Evolutionary conservation across 2,888 invertebrate genomes (phyloP).

Genomic region (Blastobasis adustella): DNA sequence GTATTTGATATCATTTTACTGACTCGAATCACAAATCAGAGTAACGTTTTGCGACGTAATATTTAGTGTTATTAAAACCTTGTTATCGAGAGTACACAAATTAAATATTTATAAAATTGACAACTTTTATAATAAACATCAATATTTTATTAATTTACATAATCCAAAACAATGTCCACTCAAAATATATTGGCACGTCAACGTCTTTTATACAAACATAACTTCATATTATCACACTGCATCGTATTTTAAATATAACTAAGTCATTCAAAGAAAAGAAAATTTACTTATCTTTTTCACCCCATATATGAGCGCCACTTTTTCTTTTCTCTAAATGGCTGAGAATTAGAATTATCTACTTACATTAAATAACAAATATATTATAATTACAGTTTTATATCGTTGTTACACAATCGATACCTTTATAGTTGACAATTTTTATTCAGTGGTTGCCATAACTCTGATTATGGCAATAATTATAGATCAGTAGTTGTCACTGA

Average conservation of each 20-base stretch:
- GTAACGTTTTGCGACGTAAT: background rate
- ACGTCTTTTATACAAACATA: conserved; percentile 34
- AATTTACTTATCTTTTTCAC: background rate
- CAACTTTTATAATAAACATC: conserved; percentile 32
- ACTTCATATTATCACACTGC: conserved; percentile 25
- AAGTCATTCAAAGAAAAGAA: conserved; percentile 3
- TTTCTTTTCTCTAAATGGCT: background rate
- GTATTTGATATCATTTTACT: background rate
- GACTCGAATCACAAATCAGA: no score
- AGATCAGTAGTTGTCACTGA: background rate
- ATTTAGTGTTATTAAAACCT: background rate
- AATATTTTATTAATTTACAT: conserved; percentile 6
- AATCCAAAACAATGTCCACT: conserved; percentile 18
- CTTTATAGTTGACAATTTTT: background rate
- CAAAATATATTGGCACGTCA: conserved; percentile 44
- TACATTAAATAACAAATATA: background rate
- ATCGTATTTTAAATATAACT: conserved; percentile 15
- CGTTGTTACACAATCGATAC: conserved; percentile 33
- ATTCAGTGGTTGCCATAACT: background rate
- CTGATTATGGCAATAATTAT: background rate
- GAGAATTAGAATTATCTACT: background rate
- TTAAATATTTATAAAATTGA: conserved; percentile 28
- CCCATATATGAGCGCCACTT: background rate
- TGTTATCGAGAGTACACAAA: conserved; percentile 16
- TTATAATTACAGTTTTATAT: conserved; percentile 10